Evolutionary conservation across 2,113 vertebrate species (phyloP).

Genomic region (Zingel zingel): DNA sequence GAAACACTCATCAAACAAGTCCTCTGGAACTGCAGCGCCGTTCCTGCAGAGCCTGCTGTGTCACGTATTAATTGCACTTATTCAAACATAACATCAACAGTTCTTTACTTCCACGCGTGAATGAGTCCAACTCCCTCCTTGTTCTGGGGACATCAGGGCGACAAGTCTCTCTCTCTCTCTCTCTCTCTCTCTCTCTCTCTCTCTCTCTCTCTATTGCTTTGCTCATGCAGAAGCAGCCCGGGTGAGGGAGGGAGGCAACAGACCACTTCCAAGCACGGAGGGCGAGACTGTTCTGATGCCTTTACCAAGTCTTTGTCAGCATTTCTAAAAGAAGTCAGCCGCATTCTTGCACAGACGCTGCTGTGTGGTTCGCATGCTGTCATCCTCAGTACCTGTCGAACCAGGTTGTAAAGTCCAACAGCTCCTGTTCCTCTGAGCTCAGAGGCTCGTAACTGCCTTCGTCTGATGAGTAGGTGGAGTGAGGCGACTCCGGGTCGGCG

Average conservation of each 20-base stretch:
- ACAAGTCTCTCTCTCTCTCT: slow-evolving; percentile 45
- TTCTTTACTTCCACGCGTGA: slow-evolving; percentile 71
- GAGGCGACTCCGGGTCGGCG: slow-evolving; percentile 87
- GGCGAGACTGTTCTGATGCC: slow-evolving; percentile 58
- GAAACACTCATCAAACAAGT: slow-evolving; percentile 45
- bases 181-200: slow-evolving; percentile 49
- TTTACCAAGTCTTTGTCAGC: slow-evolving; percentile 56
- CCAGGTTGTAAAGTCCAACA: slow-evolving; percentile 94
- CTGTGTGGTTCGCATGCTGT: slow-evolving; percentile 6
- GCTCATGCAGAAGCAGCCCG: slow-evolving; percentile 68
- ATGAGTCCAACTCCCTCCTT: slow-evolving; percentile 55
- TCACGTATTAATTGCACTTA: slow-evolving; percentile 86
- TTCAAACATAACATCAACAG: slow-evolving; percentile 66
- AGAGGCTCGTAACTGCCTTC: slow-evolving; percentile 91
- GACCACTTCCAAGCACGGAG: slow-evolving; percentile 54
- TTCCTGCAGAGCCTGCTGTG: slow-evolving; percentile 48
- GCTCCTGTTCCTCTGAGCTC: slow-evolving; percentile 91
- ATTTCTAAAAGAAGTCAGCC: slow-evolving; percentile 40
- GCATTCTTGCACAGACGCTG: slow-evolving; percentile 54
- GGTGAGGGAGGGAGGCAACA: slow-evolving; percentile 59
- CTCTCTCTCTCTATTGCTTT: slow-evolving; percentile 59
- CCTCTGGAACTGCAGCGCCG: slow-evolving; percentile 48
- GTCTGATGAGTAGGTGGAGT: slow-evolving; percentile 91
- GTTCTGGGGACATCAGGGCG: slow-evolving; percentile 42
- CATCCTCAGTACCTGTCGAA: slow-evolving; percentile 90